These are phyloP conservation scores for Clunio marinus DNA, from an alignment of 2,888 invertebrate genomes.

Conservation along the genomic window DNA sequence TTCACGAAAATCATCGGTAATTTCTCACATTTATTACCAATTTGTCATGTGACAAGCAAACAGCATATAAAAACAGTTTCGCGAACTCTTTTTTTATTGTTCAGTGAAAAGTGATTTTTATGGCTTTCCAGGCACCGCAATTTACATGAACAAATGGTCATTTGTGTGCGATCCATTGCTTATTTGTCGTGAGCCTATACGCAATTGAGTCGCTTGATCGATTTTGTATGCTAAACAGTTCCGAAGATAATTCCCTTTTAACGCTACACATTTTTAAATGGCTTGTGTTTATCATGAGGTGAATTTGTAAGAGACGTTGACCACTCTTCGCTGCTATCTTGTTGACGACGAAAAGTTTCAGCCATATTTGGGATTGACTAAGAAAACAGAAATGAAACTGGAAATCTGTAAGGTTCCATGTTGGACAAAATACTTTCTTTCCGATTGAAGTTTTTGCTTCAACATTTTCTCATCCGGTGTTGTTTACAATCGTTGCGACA, in stretches of 20 bases:
- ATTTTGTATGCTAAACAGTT: conserved; percentile 33
- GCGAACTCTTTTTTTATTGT: not conserved
- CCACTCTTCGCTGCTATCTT: not conserved
- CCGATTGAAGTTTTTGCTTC: not conserved
- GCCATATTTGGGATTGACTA: not conserved
- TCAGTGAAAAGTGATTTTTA: conserved; percentile 23
- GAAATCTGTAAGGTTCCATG: not conserved
- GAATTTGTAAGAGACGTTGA: conserved; percentile 17
- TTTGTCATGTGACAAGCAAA: conserved; percentile 6
- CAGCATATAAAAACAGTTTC: not conserved
- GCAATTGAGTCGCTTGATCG: conserved; percentile 16
- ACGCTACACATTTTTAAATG: conserved; percentile 5
- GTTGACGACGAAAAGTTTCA: not conserved
- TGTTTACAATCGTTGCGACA: not conserved
- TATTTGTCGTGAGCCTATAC: not conserved
- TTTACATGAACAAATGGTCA: conserved; percentile 29
- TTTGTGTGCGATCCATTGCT: not conserved
- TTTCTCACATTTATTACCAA: conserved; percentile 10
- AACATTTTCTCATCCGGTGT: not conserved
- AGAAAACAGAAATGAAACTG: too few relatives aligned
- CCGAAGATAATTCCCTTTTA: conserved; percentile 30
- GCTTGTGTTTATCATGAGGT: not conserved
- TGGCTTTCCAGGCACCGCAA: not conserved
- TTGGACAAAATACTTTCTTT: not conserved
- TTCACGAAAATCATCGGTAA: not conserved